These are phyloP conservation scores for Scomber japonicus DNA, from an alignment of 2,113 vertebrate genomes.

Conservation along the genomic window DNA sequence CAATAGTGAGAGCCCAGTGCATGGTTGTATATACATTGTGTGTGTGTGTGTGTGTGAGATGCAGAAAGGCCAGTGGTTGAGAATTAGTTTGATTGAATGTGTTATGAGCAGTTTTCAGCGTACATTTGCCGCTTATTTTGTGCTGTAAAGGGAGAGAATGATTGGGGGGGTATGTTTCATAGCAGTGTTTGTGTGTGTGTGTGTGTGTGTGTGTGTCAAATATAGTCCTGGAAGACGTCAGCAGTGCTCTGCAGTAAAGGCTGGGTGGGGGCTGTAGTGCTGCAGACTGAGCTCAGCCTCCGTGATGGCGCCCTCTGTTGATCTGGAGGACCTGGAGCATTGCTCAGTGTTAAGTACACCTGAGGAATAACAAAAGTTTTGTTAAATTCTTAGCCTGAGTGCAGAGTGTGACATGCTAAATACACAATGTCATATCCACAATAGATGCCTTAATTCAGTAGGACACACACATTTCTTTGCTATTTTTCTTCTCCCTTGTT, in stretches of 20 bases:
- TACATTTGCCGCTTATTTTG: slow-evolving; percentile 32
- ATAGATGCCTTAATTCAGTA: no score
- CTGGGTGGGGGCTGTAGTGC: slow-evolving; percentile 94
- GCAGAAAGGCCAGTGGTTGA: slow-evolving; percentile 38
- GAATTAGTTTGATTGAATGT: slow-evolving; percentile 35
- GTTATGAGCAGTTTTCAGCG: slow-evolving; percentile 35
- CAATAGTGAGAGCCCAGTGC: slow-evolving; percentile 46
- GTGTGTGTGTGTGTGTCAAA: slow-evolving; percentile 45
- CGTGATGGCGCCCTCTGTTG: slow-evolving; percentile 85
- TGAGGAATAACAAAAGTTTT: slow-evolving; percentile 62
- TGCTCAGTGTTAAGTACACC: slow-evolving; percentile 91
- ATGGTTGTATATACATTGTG: slow-evolving; percentile 40
- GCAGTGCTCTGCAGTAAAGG: slow-evolving; percentile 89
- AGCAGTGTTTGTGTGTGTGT: slow-evolving; percentile 14
- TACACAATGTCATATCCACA: no score
- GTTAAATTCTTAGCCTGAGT: no score
- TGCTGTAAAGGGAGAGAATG: slow-evolving; percentile 12
- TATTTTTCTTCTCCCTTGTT: no score
- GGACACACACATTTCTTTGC: no score
- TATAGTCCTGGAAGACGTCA: slow-evolving; percentile 87
- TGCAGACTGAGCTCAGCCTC: slow-evolving; percentile 95
- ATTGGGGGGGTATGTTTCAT: slow-evolving; percentile 9
- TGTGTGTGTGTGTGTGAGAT: slow-evolving; percentile 17
- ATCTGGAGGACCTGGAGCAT: slow-evolving; percentile 76
- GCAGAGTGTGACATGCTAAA: no score